Evolutionary conservation across 2,888 invertebrate genomes (phyloP), one percentile per base, ranked within the genome.

Genomic region (Archips xylosteana): DNA sequence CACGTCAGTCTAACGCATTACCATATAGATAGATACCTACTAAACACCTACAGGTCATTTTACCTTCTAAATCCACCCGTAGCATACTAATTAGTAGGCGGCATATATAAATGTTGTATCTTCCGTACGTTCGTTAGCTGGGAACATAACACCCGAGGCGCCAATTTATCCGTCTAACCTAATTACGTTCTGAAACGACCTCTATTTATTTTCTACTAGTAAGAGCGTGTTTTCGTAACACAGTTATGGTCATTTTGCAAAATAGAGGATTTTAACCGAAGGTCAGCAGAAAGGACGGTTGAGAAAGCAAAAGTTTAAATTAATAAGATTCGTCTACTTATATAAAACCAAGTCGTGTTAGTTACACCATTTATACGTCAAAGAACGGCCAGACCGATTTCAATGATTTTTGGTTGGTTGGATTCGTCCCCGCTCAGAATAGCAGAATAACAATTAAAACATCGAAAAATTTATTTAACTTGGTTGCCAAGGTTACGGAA

Each of bases 141-240:
- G 79, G 79, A 71, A 82, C 83, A 86, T 82, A 85, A 84, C 84
- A 83, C 89, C 87, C 89, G 77, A 77, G 85, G 85, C 85, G 82
- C 82, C 87, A 83, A 88, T 89, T 88, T 84, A 84, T 89, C 85
- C 82, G 80, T 82, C 85, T 85, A 87, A 86, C 85, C 83, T 87
- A 89, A 88, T 89, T 89, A 89, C 85, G 78, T 78, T 77, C 79
- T 77, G 85, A 82, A 85, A 85, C 84, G 82, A 86, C 81, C 80
- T 82, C 82, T 87, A 89, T 89, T 87, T 89, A 88, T 88, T 75
- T 78, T 75, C 71, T 75, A 74, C 70, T 75, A 73, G 75, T 73
- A 70, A 49, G 69, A 59, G 60, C 63, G 57, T 74, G 65, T 69
- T 67, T 54, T 59, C 65, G 64, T 34, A 65, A 61, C 62, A 34